phyloP scores from a whole-genome alignment of 2,888 invertebrate species.

The Diarsia mendica region DNA sequence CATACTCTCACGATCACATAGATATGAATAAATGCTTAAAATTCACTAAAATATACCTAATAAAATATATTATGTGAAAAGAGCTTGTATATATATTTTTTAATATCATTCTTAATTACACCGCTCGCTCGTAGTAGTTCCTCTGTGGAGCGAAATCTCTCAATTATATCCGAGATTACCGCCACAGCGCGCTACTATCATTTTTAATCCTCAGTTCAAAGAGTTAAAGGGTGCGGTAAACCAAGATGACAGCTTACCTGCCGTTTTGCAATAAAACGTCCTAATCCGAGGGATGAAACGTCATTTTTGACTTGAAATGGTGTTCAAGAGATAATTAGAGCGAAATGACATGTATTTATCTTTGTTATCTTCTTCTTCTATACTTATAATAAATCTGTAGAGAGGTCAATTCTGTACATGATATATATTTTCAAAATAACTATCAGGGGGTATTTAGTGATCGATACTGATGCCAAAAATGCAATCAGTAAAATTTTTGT shows the following conservation, averaged over 20 bases:
- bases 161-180: constrained; percentile 29
- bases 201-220: constrained; percentile 42
- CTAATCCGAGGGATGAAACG: constrained; percentile 21
- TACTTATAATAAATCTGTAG: too few species aligned
- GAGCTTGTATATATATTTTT: too few species aligned
- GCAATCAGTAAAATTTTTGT: too few species aligned
- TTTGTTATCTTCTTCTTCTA: too few species aligned
- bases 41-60: too few species aligned
- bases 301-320: constrained; percentile 1
- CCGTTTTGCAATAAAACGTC: constrained; percentile 28
- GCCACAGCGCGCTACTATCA: background rate
- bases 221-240: constrained; percentile 11
- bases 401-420: too few species aligned
- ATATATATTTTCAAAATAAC: too few species aligned
- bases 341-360: background rate
- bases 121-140: background rate
- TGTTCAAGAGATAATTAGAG: background rate
- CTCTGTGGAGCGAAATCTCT: constrained; percentile 23
- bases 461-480: too few species aligned
- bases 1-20: too few species aligned
- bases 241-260: constrained; percentile 17
- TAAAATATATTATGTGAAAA: too few species aligned
- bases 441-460: too few species aligned
- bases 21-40: too few species aligned
- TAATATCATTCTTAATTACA: background rate